Evolutionary conservation across 2,113 vertebrate species (phyloP), one percentile per base, ranked within the genome.

Genomic region (Nipponia nippon): DNA sequence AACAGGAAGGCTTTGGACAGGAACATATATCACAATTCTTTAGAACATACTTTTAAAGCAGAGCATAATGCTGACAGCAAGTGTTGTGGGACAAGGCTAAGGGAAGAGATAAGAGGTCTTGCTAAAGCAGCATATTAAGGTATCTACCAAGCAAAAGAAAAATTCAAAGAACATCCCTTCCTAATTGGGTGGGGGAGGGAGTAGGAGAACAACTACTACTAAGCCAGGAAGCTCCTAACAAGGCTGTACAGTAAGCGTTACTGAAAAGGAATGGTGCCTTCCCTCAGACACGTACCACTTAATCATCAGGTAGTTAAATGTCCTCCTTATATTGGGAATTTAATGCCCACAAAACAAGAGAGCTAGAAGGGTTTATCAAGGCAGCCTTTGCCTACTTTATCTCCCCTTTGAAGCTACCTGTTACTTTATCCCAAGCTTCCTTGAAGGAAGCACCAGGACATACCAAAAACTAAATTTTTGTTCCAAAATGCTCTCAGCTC

Each of bases 1-100:
- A 84, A 93, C 66, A 87, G 93, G 89, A 94, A 96, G 40, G 18
- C 81, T 94, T 76, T 56, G 65, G 82, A 91, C 47, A 92, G 61
- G 66, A 89, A 89, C 66, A 76, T 26, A 42, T 6, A 77, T 32
- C 29, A 73, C 78, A 83, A 14, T 32, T 70, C 66, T 59, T 59
- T 72, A 79, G 36, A 89, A 87, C 8, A 59, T 7, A 16, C 30
- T 94, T 90, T 63, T 23, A 94, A 84, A 95, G 91, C 65, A 56
- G 46, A 95, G 56, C 52, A 78, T 36, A 91, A 83, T 19, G 81
- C 81, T 79, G 77, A 79, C 83, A 78, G 18, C 34, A 73, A 95
- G 9, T 29, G 46, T 11, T 79, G 36, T 10, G 18, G 40, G 65
- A 65, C 46, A 82, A 83, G 20, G 58, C 46, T 44, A 87, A 67